Conservation (phyloP, 2,797 vertebrate species). For the Euphonia xanthogaster region DNA sequence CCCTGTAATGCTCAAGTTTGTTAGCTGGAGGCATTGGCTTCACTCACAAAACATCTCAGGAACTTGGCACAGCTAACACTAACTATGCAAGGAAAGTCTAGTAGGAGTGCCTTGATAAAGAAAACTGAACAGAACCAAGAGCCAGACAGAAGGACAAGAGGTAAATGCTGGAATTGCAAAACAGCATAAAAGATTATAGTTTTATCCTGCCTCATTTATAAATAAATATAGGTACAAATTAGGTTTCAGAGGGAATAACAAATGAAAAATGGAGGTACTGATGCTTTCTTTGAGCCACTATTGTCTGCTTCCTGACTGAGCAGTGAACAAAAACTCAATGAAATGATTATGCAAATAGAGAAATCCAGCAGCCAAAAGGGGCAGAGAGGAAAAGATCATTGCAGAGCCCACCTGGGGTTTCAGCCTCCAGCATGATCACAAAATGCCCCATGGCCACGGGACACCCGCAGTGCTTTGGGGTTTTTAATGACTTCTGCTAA, state of each 20-base stretch:
- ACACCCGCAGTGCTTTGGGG: fast-evolving
- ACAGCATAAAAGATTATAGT: neutral
- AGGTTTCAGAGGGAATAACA: neutral
- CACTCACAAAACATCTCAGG: neutral
- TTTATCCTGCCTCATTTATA: neutral
- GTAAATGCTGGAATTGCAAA: neutral
- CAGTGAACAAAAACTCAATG: neutral
- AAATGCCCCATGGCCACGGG: neutral
- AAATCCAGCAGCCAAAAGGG: neutral
- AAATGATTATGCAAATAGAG: neutral
- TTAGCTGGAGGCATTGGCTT: neutral
- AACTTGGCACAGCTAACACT: neutral
- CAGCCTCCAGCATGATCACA: neutral
- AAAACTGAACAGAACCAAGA: neutral
- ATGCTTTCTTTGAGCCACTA: neutral
- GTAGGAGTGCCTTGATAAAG: neutral
- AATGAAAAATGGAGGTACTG: neutral
- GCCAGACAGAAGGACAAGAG: neutral
- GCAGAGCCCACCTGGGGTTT: neutral
- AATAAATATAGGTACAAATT: neutral
- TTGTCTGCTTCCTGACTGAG: neutral
- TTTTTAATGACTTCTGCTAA: neutral
- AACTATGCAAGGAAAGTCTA: neutral
- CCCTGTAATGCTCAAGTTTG: neutral
- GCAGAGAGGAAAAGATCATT: neutral